Base-by-base conservation (phyloP, 2,888 invertebrate species). In the Anthophora plumipes region DNA sequence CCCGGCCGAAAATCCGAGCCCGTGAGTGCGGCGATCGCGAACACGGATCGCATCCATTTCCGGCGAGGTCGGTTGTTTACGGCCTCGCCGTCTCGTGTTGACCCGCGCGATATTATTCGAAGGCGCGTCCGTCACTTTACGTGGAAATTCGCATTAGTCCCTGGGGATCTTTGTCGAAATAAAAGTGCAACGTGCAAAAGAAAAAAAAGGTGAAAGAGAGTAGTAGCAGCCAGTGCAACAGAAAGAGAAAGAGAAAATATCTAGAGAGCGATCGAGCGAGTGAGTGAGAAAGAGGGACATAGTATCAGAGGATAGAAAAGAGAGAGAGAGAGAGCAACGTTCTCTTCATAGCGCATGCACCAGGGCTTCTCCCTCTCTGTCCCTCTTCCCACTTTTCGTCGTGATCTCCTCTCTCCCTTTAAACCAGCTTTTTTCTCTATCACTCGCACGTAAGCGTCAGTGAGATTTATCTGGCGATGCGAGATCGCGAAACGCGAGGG, bases 381-480 rank as follows among this genome's bases (percentile, higher is more conserved):
- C 31, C 59, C 54, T 60, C 50, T 46, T 39, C 8, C 52, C 41
- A 25, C 39, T 52, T 43, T 31, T 54, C 48, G 54, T 59, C 57
- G 22, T 48, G 14, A 25, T 37, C 37, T 69, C 74, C n/a, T 37
- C 17, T 60, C 25, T 39, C 64, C 52, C 60, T 48, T 22, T 43
- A 57, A 72, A 17, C 43, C 71, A n/a, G 54, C 59, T 39, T 75
- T 71, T 50, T 55, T 66, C 80, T 69, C 74, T 74, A 67, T 82
- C 75, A 55, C 70, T 43, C 77, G 82, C 88, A 88, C 89, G 90
- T 91, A 91, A 92, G 89, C 91, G 90, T 89, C 91, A 86, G 88
- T 78, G 91, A 91, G 91, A 92, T 92, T 92, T 92, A 93, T 92
- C 91, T 89, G 89, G 82, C 91, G 90, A 91, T 91, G 91, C 89